These are phyloP conservation scores for Burhinus bistriatus DNA, from an alignment of 2,113 vertebrate species.

Conservation along the genomic window DNA sequence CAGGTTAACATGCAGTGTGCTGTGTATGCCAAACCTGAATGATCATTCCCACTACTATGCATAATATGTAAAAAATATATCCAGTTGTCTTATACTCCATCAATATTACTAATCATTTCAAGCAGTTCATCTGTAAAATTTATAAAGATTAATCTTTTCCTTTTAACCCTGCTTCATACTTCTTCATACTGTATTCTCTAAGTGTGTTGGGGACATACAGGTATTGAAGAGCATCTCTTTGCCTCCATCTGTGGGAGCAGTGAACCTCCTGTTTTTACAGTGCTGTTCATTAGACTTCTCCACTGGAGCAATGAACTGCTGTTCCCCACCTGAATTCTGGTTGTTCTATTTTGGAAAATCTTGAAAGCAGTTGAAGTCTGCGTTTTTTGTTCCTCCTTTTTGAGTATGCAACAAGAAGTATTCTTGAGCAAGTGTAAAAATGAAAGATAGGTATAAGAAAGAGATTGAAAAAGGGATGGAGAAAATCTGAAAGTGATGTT, in stretches of 20 bases:
- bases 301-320: background rate
- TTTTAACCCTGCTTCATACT: background rate
- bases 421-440: background rate
- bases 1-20: background rate
- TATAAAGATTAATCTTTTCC: background rate
- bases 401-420: background rate
- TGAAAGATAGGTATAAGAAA: background rate
- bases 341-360: background rate
- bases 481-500: background rate
- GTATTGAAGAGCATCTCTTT: background rate
- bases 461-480: background rate
- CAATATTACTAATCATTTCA: background rate
- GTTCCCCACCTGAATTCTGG: background rate
- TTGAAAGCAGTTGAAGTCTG: background rate
- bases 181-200: background rate
- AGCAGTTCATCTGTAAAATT: background rate
- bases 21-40: background rate
- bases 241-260: background rate
- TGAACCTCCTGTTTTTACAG: background rate
- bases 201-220: fast-evolving
- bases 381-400: background rate
- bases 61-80: background rate
- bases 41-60: background rate
- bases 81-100: background rate
- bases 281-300: background rate